Percentiles rank a stretch among this genome's conserved stretches.
These are phyloP conservation scores for Brachypterus glaber DNA, from an alignment of 2,888 invertebrate genomes.

Conservation along the genomic window DNA sequence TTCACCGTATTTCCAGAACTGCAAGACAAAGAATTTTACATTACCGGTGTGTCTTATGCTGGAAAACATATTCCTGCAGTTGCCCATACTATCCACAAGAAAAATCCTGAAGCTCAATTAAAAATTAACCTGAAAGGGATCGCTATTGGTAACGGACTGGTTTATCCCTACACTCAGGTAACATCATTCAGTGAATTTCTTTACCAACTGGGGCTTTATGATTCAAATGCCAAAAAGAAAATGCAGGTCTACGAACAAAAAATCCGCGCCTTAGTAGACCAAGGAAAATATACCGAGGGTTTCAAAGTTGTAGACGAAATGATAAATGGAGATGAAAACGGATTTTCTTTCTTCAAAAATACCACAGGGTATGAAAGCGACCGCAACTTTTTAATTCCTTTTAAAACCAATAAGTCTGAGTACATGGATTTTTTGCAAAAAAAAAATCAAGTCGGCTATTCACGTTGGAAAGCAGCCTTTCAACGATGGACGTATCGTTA, in stretches of 20 bases:
- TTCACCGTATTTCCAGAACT: slow-evolving; percentile 70
- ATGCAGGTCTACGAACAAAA: slow-evolving; percentile 35
- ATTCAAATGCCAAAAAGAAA: slow-evolving; percentile 47
- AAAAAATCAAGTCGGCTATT: slow-evolving; percentile 56
- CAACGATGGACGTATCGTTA: slow-evolving; percentile 15
- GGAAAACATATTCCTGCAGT: slow-evolving; percentile 70
- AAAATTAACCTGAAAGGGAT: slow-evolving; percentile 35
- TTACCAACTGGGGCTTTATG: slow-evolving; percentile 61
- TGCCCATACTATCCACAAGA: slow-evolving; percentile 58
- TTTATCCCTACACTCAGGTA: slow-evolving; percentile 47
- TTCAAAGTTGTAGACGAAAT: background rate
- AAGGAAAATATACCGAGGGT: slow-evolving; percentile 9
- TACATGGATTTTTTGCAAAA: slow-evolving; percentile 46
- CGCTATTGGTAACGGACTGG: slow-evolving; percentile 64
- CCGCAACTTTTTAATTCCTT: slow-evolving; percentile 21
- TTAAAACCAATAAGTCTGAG: slow-evolving; percentile 11
- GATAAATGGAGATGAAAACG: slow-evolving; percentile 38
- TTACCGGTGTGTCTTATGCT: slow-evolving; percentile 81
- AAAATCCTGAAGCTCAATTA: slow-evolving; percentile 44
- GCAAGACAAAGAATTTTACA: slow-evolving; percentile 63
- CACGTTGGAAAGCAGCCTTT: slow-evolving; percentile 75
- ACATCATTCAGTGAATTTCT: slow-evolving; percentile 63
- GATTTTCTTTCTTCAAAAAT: slow-evolving; percentile 33
- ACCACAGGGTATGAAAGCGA: slow-evolving; percentile 22
- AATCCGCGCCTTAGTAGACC: slow-evolving; percentile 8